phyloP scores from a whole-genome alignment of 2,888 invertebrate species.

The Plagodis pulveraria region DNA sequence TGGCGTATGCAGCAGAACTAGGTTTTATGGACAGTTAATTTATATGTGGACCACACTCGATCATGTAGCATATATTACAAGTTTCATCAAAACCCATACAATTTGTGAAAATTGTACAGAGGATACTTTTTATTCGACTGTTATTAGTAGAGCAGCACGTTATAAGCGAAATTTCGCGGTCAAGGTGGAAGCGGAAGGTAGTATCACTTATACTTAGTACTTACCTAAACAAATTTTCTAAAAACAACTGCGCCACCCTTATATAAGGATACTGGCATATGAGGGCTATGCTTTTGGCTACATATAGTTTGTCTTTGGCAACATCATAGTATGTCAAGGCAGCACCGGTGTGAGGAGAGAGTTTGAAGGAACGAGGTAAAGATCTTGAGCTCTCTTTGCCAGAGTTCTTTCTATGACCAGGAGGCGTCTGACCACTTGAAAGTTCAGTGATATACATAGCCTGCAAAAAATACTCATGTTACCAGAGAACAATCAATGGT shows the following conservation, averaged over 20 bases:
- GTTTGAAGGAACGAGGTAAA: constrained; percentile 94
- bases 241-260: constrained; percentile 93
- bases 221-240: constrained; percentile 94
- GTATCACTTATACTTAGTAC: constrained; percentile 75
- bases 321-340: constrained; percentile 96
- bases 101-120: too few relatives aligned
- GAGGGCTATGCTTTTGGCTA: constrained; percentile 97
- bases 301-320: constrained; percentile 96
- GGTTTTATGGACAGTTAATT: too few relatives aligned
- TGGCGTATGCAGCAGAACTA: too few relatives aligned
- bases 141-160: too few relatives aligned
- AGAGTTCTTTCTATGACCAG: constrained; percentile 84
- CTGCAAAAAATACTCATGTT: constrained; percentile 63
- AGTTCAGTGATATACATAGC: constrained; percentile 96
- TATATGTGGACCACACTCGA: too few relatives aligned
- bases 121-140: too few relatives aligned
- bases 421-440: constrained; percentile 91
- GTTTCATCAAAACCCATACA: too few relatives aligned
- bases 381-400: constrained; percentile 92
- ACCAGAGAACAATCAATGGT: not conserved
- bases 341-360: constrained; percentile 90
- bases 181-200: too few relatives aligned
- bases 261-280: constrained; percentile 96
- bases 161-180: too few relatives aligned
- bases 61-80: too few relatives aligned